Evolutionary conservation across 2,113 vertebrate genomes (phyloP).

Genomic region (Erinaceus europaeus): DNA sequence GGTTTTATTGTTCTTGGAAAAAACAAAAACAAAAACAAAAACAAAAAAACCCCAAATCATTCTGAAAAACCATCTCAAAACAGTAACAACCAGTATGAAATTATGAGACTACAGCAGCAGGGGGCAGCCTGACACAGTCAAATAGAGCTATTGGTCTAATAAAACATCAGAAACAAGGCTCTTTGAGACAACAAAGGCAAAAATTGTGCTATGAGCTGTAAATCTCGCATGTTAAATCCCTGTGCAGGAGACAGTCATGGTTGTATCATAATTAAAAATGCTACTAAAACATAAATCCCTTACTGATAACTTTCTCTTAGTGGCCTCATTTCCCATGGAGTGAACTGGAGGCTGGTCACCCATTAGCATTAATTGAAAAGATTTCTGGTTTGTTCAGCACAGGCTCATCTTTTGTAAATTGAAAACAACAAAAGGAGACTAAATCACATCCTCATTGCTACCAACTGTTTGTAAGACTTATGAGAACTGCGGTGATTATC

Average conservation of each 20-base stretch:
- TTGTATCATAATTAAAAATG: constrained; percentile 74
- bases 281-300: constrained; percentile 62
- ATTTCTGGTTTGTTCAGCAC: constrained; percentile 49
- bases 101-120: constrained; percentile 70
- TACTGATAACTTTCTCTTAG: constrained; percentile 60
- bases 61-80: background rate
- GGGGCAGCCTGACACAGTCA: constrained; percentile 81
- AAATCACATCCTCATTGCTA: background rate
- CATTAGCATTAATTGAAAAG: constrained; percentile 52
- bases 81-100: background rate
- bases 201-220: constrained; percentile 59
- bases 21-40: background rate
- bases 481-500: too few relatives aligned
- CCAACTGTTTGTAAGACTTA: background rate
- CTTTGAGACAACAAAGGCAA: constrained; percentile 78
- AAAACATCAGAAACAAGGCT: constrained; percentile 43
- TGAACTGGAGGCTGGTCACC: constrained; percentile 36
- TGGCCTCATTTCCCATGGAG: constrained; percentile 47
- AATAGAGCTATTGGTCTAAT: background rate
- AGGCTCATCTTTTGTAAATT: constrained; percentile 31
- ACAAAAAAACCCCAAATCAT: background rate
- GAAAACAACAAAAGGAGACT: constrained; percentile 45
- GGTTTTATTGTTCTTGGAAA: background rate
- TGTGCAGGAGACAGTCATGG: constrained; percentile 62
- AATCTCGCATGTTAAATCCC: constrained; percentile 62